A percentile compares a stretch with the other conserved stretches of the same genome.
Conservation (phyloP, 2,888 invertebrate genomes). For the Ectobius pallidus region DNA sequence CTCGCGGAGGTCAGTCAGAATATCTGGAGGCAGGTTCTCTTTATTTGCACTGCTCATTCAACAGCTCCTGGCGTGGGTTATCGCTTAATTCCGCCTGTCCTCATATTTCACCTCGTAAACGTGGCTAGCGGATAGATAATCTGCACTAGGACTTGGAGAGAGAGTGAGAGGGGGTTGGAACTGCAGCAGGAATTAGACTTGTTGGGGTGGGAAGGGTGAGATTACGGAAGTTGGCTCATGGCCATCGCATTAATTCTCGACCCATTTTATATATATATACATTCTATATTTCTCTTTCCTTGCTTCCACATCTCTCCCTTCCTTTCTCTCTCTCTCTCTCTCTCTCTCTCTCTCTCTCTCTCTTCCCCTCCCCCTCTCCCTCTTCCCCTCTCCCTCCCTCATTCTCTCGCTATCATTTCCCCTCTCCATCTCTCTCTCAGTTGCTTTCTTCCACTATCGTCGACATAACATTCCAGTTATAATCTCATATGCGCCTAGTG, state of each 20-base stretch:
- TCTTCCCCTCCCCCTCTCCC: no score
- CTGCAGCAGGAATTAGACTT: constrained; percentile 17
- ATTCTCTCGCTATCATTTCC: no score
- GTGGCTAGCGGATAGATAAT: constrained; percentile 33
- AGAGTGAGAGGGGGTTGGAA: background rate
- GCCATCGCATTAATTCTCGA: constrained; percentile 34
- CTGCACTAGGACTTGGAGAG: constrained; percentile 10
- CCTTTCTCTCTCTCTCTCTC: no score
- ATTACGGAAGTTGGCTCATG: constrained; percentile 37
- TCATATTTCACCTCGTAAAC: constrained; percentile 40
- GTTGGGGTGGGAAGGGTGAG: constrained; percentile 26
- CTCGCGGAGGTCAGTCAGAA: no score
- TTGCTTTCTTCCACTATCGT: no score
- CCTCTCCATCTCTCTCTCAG: no score
- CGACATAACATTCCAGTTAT: constrained; percentile 1
- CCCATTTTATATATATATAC: constrained; percentile 32
- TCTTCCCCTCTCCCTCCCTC: no score
- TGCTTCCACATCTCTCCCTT: no score
- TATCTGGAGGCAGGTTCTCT: constrained; percentile 11
- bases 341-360: no score
- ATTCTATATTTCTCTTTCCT: no score
- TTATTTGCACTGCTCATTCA: constrained; percentile 39
- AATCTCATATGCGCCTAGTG: constrained; percentile 15
- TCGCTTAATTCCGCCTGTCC: constrained; percentile 42
- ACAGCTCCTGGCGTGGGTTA: constrained; percentile 37